Conservation (phyloP, 2,888 invertebrate genomes). For the Oegoconia quadripuncta region DNA sequence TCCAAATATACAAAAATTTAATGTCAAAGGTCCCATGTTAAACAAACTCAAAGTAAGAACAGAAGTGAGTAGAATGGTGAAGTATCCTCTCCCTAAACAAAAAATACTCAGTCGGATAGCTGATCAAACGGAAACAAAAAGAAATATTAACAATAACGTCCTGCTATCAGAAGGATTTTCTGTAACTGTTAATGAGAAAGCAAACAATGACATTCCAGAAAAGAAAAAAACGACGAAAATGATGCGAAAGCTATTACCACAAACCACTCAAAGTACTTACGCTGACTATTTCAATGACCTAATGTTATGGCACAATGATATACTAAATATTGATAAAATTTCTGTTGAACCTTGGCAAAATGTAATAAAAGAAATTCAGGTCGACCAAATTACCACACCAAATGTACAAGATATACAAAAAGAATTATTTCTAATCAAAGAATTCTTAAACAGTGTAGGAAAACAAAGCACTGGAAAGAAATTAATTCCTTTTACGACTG, state of each 20-base stretch:
- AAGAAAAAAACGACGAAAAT: neutral
- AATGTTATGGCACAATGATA: conserved; percentile 43
- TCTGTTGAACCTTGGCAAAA: conserved; percentile 25
- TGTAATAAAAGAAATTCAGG: conserved; percentile 22
- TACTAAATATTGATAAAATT: conserved; percentile 31
- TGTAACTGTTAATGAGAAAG: too few relatives aligned
- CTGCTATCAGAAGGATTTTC: neutral
- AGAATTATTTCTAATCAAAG: conserved; percentile 20
- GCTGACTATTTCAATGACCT: conserved; percentile 44
- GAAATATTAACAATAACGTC: too few relatives aligned
- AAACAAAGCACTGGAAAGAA: conserved; percentile 14
- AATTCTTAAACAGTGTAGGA: conserved; percentile 6
- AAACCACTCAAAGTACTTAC: conserved; percentile 8
- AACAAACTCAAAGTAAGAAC: too few relatives aligned
- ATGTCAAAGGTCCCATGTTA: too few relatives aligned
- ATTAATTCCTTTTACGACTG: neutral
- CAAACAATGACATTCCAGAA: neutral
- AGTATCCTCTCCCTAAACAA: too few relatives aligned
- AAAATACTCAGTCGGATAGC: too few relatives aligned
- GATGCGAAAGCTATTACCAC: neutral
- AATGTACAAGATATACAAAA: conserved; percentile 20
- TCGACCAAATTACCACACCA: conserved; percentile 20
- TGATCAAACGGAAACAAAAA: too few relatives aligned
- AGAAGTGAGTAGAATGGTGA: too few relatives aligned
- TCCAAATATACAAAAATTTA: too few relatives aligned